These are phyloP conservation scores for Perodicticus potto DNA, from an alignment of 2,797 vertebrate genomes.

Conservation along the genomic window DNA sequence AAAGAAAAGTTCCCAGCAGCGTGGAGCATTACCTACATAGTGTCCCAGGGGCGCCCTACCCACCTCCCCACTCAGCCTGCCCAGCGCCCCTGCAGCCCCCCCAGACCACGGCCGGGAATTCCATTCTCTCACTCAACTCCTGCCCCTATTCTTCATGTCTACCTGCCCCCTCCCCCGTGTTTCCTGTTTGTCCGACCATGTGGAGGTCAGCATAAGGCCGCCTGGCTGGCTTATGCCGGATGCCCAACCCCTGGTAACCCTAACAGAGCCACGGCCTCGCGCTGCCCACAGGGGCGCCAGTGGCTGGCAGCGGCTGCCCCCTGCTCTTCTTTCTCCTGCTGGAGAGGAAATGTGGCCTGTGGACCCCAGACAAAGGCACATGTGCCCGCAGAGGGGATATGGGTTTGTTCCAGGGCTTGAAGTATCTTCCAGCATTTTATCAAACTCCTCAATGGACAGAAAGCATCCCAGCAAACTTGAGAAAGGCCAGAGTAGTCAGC, in stretches of 20 bases:
- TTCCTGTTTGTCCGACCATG: constrained; percentile 86
- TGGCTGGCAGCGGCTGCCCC: constrained; percentile 60
- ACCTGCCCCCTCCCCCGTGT: constrained; percentile 67
- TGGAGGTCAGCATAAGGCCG: constrained; percentile 62
- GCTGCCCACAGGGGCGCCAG: constrained; percentile 50
- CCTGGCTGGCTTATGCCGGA: constrained; percentile 66
- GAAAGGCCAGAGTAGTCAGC: constrained; percentile 1
- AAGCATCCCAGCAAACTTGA: constrained; percentile 33
- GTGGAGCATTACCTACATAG: neutral
- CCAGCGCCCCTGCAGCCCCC: constrained; percentile 6
- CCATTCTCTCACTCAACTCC: constrained; percentile 75
- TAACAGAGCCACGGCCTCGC: neutral
- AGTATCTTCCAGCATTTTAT: constrained; percentile 52
- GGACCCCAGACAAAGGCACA: constrained; percentile 59
- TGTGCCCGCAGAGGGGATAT: neutral
- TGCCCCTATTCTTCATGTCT: constrained; percentile 81
- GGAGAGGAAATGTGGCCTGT: constrained; percentile 59
- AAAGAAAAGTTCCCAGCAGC: constrained; percentile 76
- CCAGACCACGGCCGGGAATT: constrained; percentile 75
- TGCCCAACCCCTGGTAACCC: constrained; percentile 45
- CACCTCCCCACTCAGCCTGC: neutral
- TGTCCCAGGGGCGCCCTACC: constrained; percentile 22
- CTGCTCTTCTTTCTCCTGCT: constrained; percentile 75
- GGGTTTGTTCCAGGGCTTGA: constrained; percentile 57
- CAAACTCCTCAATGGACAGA: neutral